phyloP scores from a whole-genome alignment of 2,113 vertebrate genomes.

The Chaetorhynchus papuensis region DNA sequence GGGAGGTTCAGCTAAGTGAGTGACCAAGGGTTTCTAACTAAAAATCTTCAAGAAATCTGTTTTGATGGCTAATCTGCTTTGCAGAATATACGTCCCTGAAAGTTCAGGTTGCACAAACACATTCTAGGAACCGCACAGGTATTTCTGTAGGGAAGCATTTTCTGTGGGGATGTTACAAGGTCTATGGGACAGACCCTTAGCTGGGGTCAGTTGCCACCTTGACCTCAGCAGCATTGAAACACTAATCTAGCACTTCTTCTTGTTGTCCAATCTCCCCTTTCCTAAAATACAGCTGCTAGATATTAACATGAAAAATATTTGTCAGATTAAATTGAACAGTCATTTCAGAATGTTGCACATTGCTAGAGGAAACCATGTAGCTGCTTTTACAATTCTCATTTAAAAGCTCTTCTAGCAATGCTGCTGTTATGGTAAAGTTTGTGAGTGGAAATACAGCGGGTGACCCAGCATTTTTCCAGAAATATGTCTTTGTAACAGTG shows the following conservation, averaged over 20 bases:
- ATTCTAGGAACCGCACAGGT: fast-evolving
- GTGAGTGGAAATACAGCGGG: neutral
- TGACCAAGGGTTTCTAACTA: neutral
- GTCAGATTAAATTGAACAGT: neutral
- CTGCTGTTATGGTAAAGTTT: neutral
- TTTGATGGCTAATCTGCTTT: neutral
- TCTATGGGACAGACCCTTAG: neutral
- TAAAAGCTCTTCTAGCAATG: neutral
- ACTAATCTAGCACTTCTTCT: neutral
- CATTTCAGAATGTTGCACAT: neutral
- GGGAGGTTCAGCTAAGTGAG: neutral
- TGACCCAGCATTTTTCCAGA: neutral
- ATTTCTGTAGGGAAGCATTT: neutral
- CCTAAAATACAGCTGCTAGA: neutral
- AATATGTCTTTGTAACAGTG: neutral
- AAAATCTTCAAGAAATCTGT: neutral
- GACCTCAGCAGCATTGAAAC: neutral
- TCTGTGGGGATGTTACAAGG: fast-evolving
- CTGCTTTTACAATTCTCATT: neutral
- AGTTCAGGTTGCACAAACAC: neutral
- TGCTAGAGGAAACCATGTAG: neutral
- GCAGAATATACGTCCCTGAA: neutral
- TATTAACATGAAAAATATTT: neutral
- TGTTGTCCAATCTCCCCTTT: neutral
- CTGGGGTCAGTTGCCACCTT: neutral